A percentile compares a stretch with the other conserved stretches of the same genome.
phyloP scores from a whole-genome alignment of 2,797 vertebrate species.

The Etheostoma perlongum region DNA sequence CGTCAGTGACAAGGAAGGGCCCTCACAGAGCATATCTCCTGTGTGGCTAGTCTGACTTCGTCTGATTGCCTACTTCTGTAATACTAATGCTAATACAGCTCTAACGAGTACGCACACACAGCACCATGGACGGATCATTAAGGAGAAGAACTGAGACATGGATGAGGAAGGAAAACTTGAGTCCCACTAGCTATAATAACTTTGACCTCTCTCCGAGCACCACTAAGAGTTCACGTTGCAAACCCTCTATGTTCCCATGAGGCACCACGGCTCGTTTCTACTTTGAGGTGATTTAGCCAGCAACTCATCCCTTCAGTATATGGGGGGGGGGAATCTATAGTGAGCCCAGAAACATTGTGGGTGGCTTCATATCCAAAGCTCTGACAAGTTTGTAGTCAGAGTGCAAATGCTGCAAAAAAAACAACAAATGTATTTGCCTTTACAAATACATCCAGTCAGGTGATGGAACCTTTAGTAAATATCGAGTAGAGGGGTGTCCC shows the following conservation, averaged over 20 bases:
- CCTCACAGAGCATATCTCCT: constrained; percentile 75
- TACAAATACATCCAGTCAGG: constrained; percentile 70
- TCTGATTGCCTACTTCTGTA: constrained; percentile 61
- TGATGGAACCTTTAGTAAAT: constrained; percentile 83
- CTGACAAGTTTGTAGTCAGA: constrained; percentile 64
- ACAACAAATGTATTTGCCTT: constrained; percentile 70
- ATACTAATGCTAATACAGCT: constrained; percentile 76
- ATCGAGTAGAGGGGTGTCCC: constrained; percentile 80
- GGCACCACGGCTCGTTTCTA: constrained; percentile 59
- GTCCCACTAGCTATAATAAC: constrained; percentile 61
- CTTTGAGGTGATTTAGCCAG: constrained; percentile 74
- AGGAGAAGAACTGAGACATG: constrained; percentile 57
- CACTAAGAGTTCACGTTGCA: constrained; percentile 65
- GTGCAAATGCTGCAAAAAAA: constrained; percentile 71
- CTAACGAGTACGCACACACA: constrained; percentile 66
- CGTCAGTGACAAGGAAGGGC: constrained; percentile 77
- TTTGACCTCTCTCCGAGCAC: constrained; percentile 70
- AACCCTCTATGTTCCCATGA: constrained; percentile 60
- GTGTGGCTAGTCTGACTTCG: constrained; percentile 72
- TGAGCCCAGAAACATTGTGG: constrained; percentile 58
- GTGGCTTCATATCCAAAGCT: constrained; percentile 64
- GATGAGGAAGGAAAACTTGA: constrained; percentile 58
- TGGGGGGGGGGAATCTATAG: constrained; percentile 33
- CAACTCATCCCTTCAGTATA: constrained; percentile 65
- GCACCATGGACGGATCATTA: constrained; percentile 69